Base-by-base conservation (phyloP, 1,140 invertebrate genomes). In the Heliothis virescens region DNA sequence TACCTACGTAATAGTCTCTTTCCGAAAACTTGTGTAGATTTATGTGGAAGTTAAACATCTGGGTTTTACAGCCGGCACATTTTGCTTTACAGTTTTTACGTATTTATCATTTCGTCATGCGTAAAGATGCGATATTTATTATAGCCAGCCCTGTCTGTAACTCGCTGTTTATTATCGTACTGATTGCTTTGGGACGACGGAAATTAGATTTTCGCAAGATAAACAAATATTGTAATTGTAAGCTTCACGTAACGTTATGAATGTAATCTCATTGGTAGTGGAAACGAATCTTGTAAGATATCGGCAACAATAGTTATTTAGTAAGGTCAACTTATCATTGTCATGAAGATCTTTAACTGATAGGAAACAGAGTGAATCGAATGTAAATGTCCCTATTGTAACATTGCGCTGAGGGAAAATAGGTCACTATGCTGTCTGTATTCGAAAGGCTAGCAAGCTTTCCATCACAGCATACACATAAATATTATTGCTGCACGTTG, bases 11-110 rank as follows among this genome's bases (percentile, higher is more conserved):
- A 79, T 71, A 62, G 67, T 41, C 48, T 72, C 47, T 67, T 59
- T 79, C 62, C 52, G 63, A 78, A 69, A 78, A 69, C 13, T 67
- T 65, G 15, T 16, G 29, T 78, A 65, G 63, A 69, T 78, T 78
- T 69, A 69, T 78, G 62, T 69, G 41, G 71, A 80, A 48, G 41
- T 55, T 75, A 65, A 65, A 65, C 71, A 80, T 74, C 71, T 80
- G 71, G 29, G 52, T 74, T 74, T 74, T 60, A 63, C 41, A 34
- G 59, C 26, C 21, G 48, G 48, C 65, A 52, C 65, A 52, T 69
- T 48, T 52, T 69, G 65, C 21, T 13, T 18, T 67, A 67, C 65
- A 52, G 65, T 50, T 69, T 69, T 21, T 48, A 16, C 62, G 62
- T 65, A 65, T 69, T 41, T 41, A 69, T 69, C 47, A 69, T 69